Base-by-base conservation (phyloP, 1,140 invertebrate species). In the Hyles vespertilio region DNA sequence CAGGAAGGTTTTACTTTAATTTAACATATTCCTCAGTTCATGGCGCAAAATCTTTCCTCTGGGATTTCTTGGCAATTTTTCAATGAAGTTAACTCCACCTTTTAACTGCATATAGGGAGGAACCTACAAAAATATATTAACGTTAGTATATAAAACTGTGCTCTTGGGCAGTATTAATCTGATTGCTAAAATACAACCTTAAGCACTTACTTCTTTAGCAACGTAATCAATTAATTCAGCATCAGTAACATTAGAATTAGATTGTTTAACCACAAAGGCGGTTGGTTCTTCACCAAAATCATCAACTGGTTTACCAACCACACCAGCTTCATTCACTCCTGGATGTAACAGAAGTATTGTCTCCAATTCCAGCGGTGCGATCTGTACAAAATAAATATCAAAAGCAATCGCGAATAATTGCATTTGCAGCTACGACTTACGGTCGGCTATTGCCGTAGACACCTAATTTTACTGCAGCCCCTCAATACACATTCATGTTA, bases 321-420 rank as follows among this genome's bases (percentile, higher is more conserved):
- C 94, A 3, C 91, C 94, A 7, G 90, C 93, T 69, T 96, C 94
- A 47, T 77, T 70, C 8, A 96, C 85, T n/a, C 77, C 86, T n/a
- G 92, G 91, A 34, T 77, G 92, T 10, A 87, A 87, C 44, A 93
- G 77, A 6, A 96, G 77, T 32, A 96, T 65, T 34, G 91, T 90
- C 89, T 96, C 95, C 40, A 95, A 66, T 74, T 94, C 93, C 4
- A 93, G 90, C 34, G 94, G 94, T 5, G 93, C 81, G 64, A 87
- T 90, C 90, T 96, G 93, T 33, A 45, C 36, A 40, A 40, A 40
- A 40, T 8, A 40, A 40, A 40, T 5, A 5, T 2, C 8, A 40
- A 40, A 40, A 40, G 36, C 36, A 8, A 5, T 40, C 8, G 36
- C 36, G 36, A 40, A 40, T 22, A 22, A 22, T 40, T 40, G 36